Base-by-base conservation (phyloP, 2,797 vertebrate genomes). In the Trachurus trachurus region DNA sequence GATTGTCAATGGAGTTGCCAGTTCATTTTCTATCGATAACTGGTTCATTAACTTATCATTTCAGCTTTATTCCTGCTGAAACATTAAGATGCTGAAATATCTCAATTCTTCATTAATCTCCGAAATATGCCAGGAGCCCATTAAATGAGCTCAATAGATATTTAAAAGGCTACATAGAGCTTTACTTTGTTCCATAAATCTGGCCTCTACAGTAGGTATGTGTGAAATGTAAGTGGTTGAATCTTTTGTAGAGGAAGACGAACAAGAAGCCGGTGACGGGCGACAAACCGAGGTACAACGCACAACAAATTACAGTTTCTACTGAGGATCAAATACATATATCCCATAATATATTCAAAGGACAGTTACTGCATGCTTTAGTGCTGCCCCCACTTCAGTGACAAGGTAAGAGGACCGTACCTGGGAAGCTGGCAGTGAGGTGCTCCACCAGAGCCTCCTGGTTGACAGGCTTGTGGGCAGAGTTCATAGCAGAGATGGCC, bases 381-480 rank as follows among this genome's bases (percentile, higher is more conserved):
- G 50, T 56, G 63, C 49, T 22, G 47, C 26, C 26, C 13, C 42
- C 22, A 16, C 53, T 17, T 59, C n/a, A 21, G 26, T 21, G 57
- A 4, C 2, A 19, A 29, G 70, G 19, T 69, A 31, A 44, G 64
- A 44, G 39, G 54, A 6, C 34, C 15, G 9, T 98, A 99, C 98
- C 98, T 98, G 98, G 98, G 94, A 99, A 99, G 94, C 97, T 98
- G 78, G 98, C 98, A 87, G 97, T 97, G 92, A 99, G 97, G 94
- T 99, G 98, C 90, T 99, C 98, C 96, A 97, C 97, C 94, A 99
- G 96, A 83, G 98, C 97, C 92, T 99, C 98, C 92, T 99, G 98
- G 86, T 98, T 99, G 93, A 99, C 98, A 82, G 98, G 96, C 92
- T 99, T 99, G 91, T 97, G 97, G 88, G 98, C 96, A 72, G 98